phyloP scores from a whole-genome alignment of 2,797 vertebrate genomes.

The Acanthis flammea region DNA sequence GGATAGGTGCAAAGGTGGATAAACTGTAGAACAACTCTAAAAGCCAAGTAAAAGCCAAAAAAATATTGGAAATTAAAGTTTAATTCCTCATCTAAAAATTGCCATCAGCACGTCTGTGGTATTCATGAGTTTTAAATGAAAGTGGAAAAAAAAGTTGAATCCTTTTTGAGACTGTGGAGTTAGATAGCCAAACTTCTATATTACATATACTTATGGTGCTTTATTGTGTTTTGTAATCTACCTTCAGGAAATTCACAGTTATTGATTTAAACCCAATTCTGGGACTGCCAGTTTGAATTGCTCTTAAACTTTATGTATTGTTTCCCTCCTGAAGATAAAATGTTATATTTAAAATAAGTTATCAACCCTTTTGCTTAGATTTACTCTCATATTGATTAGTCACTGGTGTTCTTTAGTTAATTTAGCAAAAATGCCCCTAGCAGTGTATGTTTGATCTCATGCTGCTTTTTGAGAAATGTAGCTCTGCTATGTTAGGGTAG shows the following conservation, averaged over 20 bases:
- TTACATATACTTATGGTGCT: not conserved
- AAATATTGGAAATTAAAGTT: not conserved
- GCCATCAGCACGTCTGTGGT: accelerated
- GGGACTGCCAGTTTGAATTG: not conserved
- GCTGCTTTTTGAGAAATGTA: not conserved
- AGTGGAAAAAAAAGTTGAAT: not conserved
- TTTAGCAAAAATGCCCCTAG: not conserved
- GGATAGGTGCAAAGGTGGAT: not conserved
- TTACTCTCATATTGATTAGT: not conserved
- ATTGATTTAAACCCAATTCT: not conserved
- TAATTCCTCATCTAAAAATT: not conserved
- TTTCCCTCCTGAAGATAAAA: not conserved
- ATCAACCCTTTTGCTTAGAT: not conserved
- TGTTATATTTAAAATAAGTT: not conserved
- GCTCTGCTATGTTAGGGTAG: not conserved
- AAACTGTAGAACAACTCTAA: not conserved
- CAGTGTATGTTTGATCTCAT: not conserved
- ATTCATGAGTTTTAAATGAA: not conserved
- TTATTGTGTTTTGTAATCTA: not conserved
- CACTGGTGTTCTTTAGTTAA: not conserved
- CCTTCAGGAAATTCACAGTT: not conserved
- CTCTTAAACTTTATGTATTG: not conserved
- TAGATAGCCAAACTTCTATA: not conserved
- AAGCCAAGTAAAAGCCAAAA: not conserved
- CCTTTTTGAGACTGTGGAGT: not conserved